Evolutionary conservation across 2,797 vertebrate species (phyloP), one percentile per base, ranked within the genome.

Genomic region (Typhlichthys eigenmanni): DNA sequence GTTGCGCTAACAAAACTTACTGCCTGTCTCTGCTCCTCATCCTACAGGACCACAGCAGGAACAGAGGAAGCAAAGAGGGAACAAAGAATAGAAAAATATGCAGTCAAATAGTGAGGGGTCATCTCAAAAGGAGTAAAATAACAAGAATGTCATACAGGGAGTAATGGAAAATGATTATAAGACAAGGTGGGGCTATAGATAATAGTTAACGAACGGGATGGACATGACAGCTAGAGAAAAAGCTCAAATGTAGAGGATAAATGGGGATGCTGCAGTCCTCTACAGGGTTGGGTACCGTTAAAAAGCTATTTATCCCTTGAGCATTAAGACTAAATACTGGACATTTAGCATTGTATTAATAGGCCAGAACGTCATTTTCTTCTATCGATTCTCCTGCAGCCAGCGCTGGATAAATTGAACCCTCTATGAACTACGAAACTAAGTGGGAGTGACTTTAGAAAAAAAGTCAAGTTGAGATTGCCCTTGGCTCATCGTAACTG

Each of bases 1-100:
- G 34, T 38, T 38, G 34, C 34, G 5, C 34, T 38, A 38, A 38
- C 34, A 38, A 38, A 79, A 98, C 97, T 98, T 97, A 98, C 96
- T 91, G 96, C 95, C 94, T 98, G 97, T 68, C 95, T 96, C 82
- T 96, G 96, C 60, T 98, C 97, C 90, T 98, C 97, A 75, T 98
- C 97, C 97, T 98, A 67, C 83, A 34, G 76, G 71, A 14, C 81
- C 77, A 78, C 76, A 78, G 82, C 79, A 76, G 67, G 62, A 85
- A 16, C 11, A 14, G 12, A 38, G 75, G 81, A 90, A 87, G 92
- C 74, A 84, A 62, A 86, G 34, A 45, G 88, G 86, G 82, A 49
- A 49, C 34, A 1, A 58, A 1, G 62, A 24, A 32, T 51, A 56
- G 53, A 29, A 19, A 85, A 70, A 64, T 61, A 81, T 60, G 59